A percentile compares a stretch with the other conserved stretches of the same genome.
These are phyloP conservation scores for Acrocera orbiculus DNA, from an alignment of 2,888 invertebrate genomes.

Conservation along the genomic window DNA sequence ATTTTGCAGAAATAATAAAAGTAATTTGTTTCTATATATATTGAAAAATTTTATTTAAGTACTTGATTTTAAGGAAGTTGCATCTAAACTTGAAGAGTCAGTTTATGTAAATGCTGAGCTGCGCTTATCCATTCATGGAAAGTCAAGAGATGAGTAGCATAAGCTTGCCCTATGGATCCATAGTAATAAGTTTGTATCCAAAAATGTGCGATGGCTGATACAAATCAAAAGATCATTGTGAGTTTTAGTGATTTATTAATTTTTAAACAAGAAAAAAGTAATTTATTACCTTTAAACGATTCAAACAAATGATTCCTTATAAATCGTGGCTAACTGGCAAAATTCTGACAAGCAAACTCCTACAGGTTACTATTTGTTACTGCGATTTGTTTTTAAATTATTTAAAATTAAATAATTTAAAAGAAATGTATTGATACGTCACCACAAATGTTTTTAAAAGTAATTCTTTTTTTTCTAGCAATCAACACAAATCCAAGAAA, in stretches of 20 bases:
- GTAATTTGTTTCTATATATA: slow-evolving; percentile 25
- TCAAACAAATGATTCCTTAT: too few species aligned
- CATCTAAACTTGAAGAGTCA: slow-evolving; percentile 89
- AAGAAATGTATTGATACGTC: too few species aligned
- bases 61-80: slow-evolving; percentile 54
- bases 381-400: too few species aligned
- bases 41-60: neutral
- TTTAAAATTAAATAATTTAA: too few species aligned
- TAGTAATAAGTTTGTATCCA: slow-evolving; percentile 78
- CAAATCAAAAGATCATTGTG: slow-evolving; percentile 95
- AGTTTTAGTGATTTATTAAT: too few species aligned
- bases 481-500: slow-evolving; percentile 92
- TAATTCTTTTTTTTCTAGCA: slow-evolving; percentile 40
- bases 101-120: slow-evolving; percentile 98
- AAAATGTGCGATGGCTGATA: slow-evolving; percentile 93
- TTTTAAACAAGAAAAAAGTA: neutral
- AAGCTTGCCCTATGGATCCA: slow-evolving; percentile 95
- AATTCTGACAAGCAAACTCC: too few species aligned
- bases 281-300: too few species aligned
- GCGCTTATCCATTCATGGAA: slow-evolving; percentile 91
- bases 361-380: too few species aligned
- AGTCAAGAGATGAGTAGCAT: slow-evolving; percentile 85
- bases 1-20: slow-evolving; percentile 94
- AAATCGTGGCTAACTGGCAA: too few species aligned
- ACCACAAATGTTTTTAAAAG: neutral